Conservation (phyloP, 1,140 invertebrate species). For the Sycophila sp. region DNA sequence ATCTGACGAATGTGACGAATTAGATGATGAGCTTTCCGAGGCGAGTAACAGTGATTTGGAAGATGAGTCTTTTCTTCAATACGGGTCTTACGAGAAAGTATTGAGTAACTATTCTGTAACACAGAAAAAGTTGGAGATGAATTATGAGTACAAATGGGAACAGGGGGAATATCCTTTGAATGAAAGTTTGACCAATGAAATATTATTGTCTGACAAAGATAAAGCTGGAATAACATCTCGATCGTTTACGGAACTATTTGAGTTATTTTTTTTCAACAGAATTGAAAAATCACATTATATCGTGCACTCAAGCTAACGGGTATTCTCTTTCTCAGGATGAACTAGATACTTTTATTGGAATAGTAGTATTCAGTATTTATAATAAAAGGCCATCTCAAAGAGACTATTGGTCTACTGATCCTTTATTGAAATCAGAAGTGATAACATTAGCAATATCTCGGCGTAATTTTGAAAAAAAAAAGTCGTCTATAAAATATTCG, state of each 20-base stretch:
- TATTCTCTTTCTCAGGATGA: conserved; percentile 10
- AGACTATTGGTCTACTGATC: conserved; percentile 6
- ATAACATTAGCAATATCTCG: background rate
- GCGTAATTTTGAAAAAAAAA: background rate
- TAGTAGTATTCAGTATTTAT: conserved; percentile 29
- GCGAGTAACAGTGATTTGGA: too few relatives aligned
- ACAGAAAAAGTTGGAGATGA: background rate
- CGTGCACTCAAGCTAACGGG: conserved; percentile 24
- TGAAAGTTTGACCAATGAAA: background rate
- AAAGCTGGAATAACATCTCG: too few relatives aligned
- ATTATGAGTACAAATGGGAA: background rate
- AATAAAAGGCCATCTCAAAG: conserved; percentile 31
- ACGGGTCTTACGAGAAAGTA: too few relatives aligned
- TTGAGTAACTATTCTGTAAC: background rate
- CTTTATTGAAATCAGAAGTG: background rate
- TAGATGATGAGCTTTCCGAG: too few relatives aligned
- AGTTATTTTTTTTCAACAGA: conserved; percentile 31
- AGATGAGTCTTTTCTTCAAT: too few relatives aligned
- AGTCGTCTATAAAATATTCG: background rate
- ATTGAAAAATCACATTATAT: conserved; percentile 32
- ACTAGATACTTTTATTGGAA: conserved; percentile 33
- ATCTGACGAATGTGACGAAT: too few relatives aligned
- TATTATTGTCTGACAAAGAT: background rate
- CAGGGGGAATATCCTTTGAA: background rate
- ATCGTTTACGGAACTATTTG: conserved; percentile 22